Conservation (phyloP, 1,140 invertebrate genomes). For the Cephus cinctus region DNA sequence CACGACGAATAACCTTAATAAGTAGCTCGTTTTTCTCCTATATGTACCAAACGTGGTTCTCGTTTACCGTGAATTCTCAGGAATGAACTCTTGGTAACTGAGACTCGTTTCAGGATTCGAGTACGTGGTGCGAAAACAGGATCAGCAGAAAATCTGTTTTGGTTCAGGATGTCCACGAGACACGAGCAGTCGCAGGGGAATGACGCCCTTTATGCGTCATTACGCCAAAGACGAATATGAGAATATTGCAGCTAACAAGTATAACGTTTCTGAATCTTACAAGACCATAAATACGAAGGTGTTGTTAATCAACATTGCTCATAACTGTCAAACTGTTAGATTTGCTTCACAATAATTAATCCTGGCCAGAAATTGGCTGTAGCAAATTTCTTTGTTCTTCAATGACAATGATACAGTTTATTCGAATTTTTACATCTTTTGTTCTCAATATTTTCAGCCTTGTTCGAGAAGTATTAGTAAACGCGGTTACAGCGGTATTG, state of each 20-base stretch:
- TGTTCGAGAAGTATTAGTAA: constrained; percentile 35
- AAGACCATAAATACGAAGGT: constrained; percentile 35
- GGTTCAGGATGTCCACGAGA: constrained; percentile 40
- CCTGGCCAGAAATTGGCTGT: too few species aligned
- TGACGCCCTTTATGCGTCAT: constrained; percentile 37
- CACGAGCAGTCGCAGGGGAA: constrained; percentile 26
- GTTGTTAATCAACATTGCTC: background rate
- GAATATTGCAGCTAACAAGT: constrained; percentile 34
- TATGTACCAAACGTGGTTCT: too few species aligned
- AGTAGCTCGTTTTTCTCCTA: too few species aligned
- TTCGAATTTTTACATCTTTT: constrained; percentile 1
- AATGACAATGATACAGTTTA: constrained; percentile 3
- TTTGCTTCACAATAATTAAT: too few species aligned
- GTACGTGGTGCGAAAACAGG: constrained; percentile 33
- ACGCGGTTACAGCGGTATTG: constrained; percentile 41
- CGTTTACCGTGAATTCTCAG: too few species aligned
- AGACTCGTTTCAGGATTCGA: constrained; percentile 22
- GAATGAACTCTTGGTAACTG: background rate
- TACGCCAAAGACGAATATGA: constrained; percentile 34
- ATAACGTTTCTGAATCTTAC: constrained; percentile 34
- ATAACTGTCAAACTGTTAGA: too few species aligned
- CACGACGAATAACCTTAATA: too few species aligned
- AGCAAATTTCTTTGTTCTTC: background rate
- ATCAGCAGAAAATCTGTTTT: constrained; percentile 43
- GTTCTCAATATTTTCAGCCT: constrained; percentile 23